Conservation (phyloP, 1,140 invertebrate species). For the Drosophila lacteicornis region DNA sequence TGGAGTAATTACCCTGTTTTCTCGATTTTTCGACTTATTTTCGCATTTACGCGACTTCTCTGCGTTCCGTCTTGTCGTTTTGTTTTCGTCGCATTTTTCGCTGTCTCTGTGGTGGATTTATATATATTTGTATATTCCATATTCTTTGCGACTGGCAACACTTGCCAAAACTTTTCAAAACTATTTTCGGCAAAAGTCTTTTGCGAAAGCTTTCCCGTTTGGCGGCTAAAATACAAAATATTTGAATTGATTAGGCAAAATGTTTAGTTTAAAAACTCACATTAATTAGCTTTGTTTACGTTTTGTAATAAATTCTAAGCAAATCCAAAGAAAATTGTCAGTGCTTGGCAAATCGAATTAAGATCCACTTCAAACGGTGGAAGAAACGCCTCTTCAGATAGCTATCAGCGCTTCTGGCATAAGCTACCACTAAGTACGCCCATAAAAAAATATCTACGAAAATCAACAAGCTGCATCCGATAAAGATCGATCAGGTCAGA, state of each 20-base stretch:
- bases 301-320: conserved; percentile 46
- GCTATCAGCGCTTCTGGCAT: conserved; percentile 55
- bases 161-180: conserved; percentile 49
- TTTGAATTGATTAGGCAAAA: conserved; percentile 25
- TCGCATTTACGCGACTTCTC: conserved; percentile 38
- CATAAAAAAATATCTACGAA: conserved; percentile 51
- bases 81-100: conserved; percentile 76
- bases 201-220: conserved; percentile 33
- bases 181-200: conserved; percentile 37
- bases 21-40: conserved; percentile 24
- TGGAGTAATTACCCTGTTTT: conserved; percentile 34
- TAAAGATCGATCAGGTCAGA: conserved; percentile 34
- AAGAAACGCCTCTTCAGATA: conserved; percentile 47
- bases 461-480: conserved; percentile 45
- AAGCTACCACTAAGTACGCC: conserved; percentile 48
- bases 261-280: not conserved
- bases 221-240: conserved; percentile 36
- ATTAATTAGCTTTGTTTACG: conserved; percentile 8
- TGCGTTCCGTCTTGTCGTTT: conserved; percentile 55
- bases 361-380: conserved; percentile 58
- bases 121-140: conserved; percentile 7
- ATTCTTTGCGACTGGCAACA: conserved; percentile 50
- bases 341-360: conserved; percentile 53
- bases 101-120: conserved; percentile 23
- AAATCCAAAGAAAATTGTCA: conserved; percentile 32